Evolutionary conservation across 2,113 vertebrate species (phyloP), one percentile per base, ranked within the genome.

Genomic region (Mionectes macconnelli): DNA sequence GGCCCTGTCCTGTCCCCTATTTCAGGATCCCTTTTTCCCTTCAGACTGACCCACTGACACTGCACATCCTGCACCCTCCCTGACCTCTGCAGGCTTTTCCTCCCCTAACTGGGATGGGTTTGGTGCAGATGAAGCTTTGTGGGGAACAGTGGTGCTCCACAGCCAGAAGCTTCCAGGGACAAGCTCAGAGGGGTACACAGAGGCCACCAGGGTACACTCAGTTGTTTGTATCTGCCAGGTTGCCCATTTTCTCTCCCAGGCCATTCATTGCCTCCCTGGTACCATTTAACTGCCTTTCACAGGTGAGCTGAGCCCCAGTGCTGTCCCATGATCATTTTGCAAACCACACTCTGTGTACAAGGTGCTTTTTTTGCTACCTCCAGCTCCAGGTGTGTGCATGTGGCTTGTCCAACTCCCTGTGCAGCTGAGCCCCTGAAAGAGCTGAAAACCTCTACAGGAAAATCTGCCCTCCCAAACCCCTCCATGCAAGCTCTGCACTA

Each of bases 401-500:
- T 30, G 27, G 40, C 27, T 95, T 6, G 2, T 33, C 17, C 74
- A 17, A 14, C 12, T 50, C 18, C 52, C n/a, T n/a, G 21, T 52
- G 45, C 31, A 57, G 60, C 56, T 56, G 49, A 52, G 74, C 5
- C 11, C 30, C 18, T n/a, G 2, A 39, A 40, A 35, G 20, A 87
- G 44, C 49, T 62, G 50, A 23, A 73, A 89, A 64, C 7, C 22
- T 52, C 31, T 24, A 2, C 31, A 49, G 89, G 60, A 78, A 30
- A 57, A 82, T 33, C 42, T 2, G 3, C 25, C 47, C 22, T 20
- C 47, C 42, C 60, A 57, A 33, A 33, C 8, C 50, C 10, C 15
- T 30, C 50, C 0, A 0, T 30, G 63, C 16, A 27, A 37, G 8
- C 12, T 4, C 12, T 79, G 62, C 2, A 1, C 21, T 4, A 24